These are phyloP conservation scores for Gerris buenoi DNA, from an alignment of 1,140 invertebrate genomes.

Conservation along the genomic window DNA sequence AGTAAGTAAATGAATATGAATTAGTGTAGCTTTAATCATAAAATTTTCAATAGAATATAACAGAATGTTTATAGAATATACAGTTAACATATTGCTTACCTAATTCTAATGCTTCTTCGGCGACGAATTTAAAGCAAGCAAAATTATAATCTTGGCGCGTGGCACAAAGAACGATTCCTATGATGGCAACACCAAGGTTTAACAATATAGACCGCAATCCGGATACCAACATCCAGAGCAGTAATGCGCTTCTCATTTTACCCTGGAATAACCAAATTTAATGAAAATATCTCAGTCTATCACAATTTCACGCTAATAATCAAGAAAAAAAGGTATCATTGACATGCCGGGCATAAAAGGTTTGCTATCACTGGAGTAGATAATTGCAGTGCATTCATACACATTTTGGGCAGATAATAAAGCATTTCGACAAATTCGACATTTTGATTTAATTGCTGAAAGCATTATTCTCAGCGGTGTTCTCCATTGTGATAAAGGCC, in stretches of 20 bases:
- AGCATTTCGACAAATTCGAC: too few relatives aligned
- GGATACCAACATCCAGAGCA: conserved; percentile 4
- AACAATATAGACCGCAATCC: conserved; percentile 4
- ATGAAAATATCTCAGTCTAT: too few relatives aligned
- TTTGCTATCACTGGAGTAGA: background rate
- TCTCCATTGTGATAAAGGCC: too few relatives aligned
- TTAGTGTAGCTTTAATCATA: background rate
- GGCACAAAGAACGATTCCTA: conserved; percentile 2
- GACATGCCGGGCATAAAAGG: background rate
- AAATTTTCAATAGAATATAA: background rate
- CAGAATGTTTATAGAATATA: background rate
- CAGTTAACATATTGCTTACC: background rate
- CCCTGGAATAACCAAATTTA: conserved; percentile 1
- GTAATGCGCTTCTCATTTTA: background rate
- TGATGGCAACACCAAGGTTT: background rate
- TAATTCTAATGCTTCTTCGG: conserved; percentile 2
- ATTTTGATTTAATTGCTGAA: too few relatives aligned
- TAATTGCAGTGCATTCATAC: too few relatives aligned
- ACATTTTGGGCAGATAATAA: too few relatives aligned
- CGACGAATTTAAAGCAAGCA: conserved; percentile 8
- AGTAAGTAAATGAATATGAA: background rate
- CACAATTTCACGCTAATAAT: too few relatives aligned
- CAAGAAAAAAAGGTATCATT: too few relatives aligned
- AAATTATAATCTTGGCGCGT: background rate
- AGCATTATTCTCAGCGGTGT: too few relatives aligned